phyloP scores from a whole-genome alignment of 2,113 vertebrate species.

The Oplegnathus fasciatus region DNA sequence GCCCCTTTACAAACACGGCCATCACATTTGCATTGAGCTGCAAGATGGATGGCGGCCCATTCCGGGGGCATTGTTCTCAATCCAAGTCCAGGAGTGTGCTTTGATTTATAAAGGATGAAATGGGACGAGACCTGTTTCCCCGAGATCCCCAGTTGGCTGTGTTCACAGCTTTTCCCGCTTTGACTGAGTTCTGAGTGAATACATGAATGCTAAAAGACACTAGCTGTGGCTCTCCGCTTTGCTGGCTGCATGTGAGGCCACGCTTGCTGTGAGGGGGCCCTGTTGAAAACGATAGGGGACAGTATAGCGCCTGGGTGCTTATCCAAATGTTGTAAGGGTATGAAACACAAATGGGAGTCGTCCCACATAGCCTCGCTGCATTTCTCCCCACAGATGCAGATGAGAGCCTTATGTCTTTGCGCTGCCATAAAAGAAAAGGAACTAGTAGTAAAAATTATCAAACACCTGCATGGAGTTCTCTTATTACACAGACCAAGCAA shows the following conservation, averaged over 20 bases:
- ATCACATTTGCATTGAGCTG: slow-evolving; percentile 41
- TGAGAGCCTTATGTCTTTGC: slow-evolving; percentile 3
- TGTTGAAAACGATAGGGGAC: slow-evolving; percentile 44
- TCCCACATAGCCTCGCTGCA: slow-evolving; percentile 12
- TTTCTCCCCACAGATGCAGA: slow-evolving; percentile 1
- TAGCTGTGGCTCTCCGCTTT: slow-evolving; percentile 18
- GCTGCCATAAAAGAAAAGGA: slow-evolving; percentile 13
- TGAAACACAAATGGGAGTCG: slow-evolving; percentile 31
- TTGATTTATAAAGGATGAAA: slow-evolving; percentile 81
- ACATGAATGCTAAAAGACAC: slow-evolving; percentile 76
- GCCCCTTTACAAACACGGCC: not conserved
- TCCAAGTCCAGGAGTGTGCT: slow-evolving; percentile 71
- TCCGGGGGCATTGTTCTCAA: slow-evolving; percentile 69
- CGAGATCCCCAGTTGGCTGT: slow-evolving; percentile 68
- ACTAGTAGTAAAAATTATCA: not conserved
- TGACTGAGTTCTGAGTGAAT: slow-evolving; percentile 78
- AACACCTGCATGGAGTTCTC: slow-evolving; percentile 14
- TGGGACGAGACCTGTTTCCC: slow-evolving; percentile 71
- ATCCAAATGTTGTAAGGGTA: slow-evolving; percentile 20
- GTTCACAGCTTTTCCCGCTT: slow-evolving; percentile 67
- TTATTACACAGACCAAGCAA: slow-evolving; percentile 21
- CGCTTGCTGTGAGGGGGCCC: slow-evolving; percentile 30
- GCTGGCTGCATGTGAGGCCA: slow-evolving; percentile 45
- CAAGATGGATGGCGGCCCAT: slow-evolving; percentile 59
- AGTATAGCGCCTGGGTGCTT: slow-evolving; percentile 3